Evolutionary conservation across 2,888 invertebrate genomes (phyloP).

Genomic region (Willowsia nigromaculata): DNA sequence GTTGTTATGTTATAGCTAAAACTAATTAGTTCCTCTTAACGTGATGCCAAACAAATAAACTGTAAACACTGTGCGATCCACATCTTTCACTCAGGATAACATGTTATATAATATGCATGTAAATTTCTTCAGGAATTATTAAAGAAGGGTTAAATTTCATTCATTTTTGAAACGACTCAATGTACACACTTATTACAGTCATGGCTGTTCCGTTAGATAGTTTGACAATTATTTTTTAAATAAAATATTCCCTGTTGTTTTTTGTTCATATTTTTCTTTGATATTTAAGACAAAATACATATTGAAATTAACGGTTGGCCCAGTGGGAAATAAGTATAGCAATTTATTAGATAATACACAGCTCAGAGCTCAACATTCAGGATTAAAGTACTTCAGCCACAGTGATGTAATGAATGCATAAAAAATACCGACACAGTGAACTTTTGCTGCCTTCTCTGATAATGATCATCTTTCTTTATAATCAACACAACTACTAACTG

Average conservation of each 20-base stretch:
- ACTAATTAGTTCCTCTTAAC: constrained; percentile 3
- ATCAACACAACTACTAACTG: background rate
- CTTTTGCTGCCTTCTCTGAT: constrained; percentile 20
- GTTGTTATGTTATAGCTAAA: background rate
- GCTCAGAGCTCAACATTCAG: background rate
- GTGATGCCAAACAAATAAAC: background rate
- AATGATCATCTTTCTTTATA: background rate
- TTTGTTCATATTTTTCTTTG: background rate
- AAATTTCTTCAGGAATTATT: background rate
- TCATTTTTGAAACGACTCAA: background rate
- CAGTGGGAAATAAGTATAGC: constrained; percentile 4
- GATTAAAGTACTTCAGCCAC: background rate
- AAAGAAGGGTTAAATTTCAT: background rate
- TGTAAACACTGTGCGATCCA: background rate
- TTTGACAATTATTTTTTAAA: background rate
- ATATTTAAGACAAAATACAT: background rate
- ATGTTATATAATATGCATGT: background rate
- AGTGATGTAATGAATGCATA: background rate
- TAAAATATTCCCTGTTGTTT: background rate
- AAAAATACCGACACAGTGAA: constrained; percentile 3
- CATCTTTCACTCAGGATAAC: background rate
- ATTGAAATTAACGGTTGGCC: constrained; percentile 49
- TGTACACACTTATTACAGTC: background rate
- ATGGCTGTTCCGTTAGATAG: constrained; percentile 10
- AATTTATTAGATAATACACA: background rate